Conservation (phyloP, 1,140 invertebrate genomes). For the Argopecten irradians region DNA sequence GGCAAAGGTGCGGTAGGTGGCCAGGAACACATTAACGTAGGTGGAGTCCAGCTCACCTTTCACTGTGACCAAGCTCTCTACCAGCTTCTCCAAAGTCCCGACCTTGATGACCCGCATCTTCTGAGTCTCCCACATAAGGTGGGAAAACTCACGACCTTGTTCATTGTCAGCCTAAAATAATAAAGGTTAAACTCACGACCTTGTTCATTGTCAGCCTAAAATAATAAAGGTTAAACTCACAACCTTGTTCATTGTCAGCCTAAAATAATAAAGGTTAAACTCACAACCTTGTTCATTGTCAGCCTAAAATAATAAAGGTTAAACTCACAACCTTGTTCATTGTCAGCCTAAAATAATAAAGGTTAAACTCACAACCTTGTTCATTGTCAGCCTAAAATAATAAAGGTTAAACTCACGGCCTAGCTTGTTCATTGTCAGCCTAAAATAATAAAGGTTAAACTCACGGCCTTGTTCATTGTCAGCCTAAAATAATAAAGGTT, state of each 20-base stretch:
- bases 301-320: constrained; percentile 46
- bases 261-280: constrained; percentile 47
- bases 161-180: constrained; percentile 68
- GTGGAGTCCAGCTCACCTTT: constrained; percentile 97
- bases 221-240: constrained; percentile 63
- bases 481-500: too few species aligned
- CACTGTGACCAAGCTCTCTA: constrained; percentile 94
- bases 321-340: constrained; percentile 66
- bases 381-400: too few species aligned
- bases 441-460: too few species aligned
- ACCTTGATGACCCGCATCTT: constrained; percentile 96
- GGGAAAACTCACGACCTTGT: constrained; percentile 67
- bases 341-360: too few species aligned
- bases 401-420: too few species aligned
- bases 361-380: too few species aligned
- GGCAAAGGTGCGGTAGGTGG: constrained; percentile 93
- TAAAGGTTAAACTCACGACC: constrained; percentile 12
- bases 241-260: constrained; percentile 66
- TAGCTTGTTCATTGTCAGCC: too few species aligned
- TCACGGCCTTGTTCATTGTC: too few species aligned
- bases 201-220: background rate
- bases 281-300: background rate
- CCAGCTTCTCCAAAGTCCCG: constrained; percentile 93
- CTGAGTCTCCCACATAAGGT: constrained; percentile 99
- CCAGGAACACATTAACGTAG: constrained; percentile 98